Conservation (phyloP, 2,888 invertebrate species). For the Limnephilus marmoratus region DNA sequence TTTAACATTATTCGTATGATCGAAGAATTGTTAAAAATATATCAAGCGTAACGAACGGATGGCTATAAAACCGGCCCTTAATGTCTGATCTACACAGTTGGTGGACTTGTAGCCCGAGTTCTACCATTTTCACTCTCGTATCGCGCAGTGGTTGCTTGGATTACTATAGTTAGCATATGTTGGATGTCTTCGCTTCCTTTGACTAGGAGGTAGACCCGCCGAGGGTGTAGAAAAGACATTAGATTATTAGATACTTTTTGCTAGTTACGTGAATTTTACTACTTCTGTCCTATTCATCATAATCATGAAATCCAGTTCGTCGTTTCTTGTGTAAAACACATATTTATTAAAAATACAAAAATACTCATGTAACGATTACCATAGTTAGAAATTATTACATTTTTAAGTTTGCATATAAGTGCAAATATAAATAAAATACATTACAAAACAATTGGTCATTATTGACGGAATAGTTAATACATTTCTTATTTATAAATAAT, state of each 20-base stretch:
- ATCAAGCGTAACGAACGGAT: no score
- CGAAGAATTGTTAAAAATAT: no score
- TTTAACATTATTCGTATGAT: no score
- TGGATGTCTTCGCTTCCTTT: not conserved
- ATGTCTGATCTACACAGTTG: not conserved
- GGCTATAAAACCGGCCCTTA: not conserved
- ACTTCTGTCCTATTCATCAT: not conserved
- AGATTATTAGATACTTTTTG: not conserved
- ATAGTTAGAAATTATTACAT: not conserved
- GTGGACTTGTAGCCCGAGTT: not conserved
- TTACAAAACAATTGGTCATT: not conserved
- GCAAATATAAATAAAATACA: not conserved
- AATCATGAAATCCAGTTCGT: not conserved
- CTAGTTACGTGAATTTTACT: not conserved
- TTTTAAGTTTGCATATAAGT: not conserved
- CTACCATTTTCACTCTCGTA: not conserved
- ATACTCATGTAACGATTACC: not conserved
- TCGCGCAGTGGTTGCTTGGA: not conserved
- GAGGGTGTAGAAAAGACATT: not conserved
- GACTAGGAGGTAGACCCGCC: not conserved
- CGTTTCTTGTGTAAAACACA: not conserved
- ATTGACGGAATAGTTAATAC: not conserved
- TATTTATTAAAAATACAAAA: not conserved
- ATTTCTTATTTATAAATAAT: not conserved
- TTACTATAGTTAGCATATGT: not conserved